Percentiles rank a stretch among this genome's conserved stretches.
phyloP scores from a whole-genome alignment of 2,797 vertebrate species.

The Phrynocephalus guinanensis region DNA sequence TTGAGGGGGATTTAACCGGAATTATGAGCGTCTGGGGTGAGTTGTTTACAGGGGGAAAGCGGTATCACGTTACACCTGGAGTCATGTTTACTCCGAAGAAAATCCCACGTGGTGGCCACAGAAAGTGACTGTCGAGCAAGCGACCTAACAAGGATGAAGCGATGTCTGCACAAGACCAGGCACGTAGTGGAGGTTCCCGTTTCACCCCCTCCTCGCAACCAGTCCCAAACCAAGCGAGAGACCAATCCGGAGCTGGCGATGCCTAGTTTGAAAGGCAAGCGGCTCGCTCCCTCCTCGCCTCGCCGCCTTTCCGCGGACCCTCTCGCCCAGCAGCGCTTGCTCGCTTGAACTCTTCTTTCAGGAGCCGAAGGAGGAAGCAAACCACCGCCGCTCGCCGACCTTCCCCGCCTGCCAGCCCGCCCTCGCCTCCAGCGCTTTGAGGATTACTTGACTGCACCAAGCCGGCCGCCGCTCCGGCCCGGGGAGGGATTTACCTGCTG shows the following conservation, averaged over 20 bases:
- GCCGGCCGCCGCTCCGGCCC: not conserved
- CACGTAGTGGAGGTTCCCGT: not conserved
- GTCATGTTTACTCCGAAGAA: no score
- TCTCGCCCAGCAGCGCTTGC: no score
- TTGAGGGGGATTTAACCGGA: no score
- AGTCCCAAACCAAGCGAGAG: no score
- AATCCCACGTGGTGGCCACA: not conserved
- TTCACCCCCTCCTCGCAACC: not conserved
- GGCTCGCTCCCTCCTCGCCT: no score
- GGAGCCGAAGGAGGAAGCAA: no score
- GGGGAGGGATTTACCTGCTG: conserved; percentile 42
- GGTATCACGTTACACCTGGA: not conserved
- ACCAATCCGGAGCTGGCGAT: no score
- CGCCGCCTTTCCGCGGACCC: no score
- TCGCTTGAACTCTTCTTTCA: not conserved
- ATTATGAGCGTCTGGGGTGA: not conserved
- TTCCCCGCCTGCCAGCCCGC: not conserved
- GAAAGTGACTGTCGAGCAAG: not conserved
- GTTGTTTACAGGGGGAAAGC: not conserved
- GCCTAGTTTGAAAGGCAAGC: no score
- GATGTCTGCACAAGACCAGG: not conserved
- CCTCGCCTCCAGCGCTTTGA: not conserved
- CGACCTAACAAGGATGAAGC: no score
- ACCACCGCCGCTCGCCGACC: not conserved
- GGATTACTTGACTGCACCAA: not conserved